Base-by-base conservation (phyloP, 2,888 invertebrate species). In the Acholoe squamosa region DNA sequence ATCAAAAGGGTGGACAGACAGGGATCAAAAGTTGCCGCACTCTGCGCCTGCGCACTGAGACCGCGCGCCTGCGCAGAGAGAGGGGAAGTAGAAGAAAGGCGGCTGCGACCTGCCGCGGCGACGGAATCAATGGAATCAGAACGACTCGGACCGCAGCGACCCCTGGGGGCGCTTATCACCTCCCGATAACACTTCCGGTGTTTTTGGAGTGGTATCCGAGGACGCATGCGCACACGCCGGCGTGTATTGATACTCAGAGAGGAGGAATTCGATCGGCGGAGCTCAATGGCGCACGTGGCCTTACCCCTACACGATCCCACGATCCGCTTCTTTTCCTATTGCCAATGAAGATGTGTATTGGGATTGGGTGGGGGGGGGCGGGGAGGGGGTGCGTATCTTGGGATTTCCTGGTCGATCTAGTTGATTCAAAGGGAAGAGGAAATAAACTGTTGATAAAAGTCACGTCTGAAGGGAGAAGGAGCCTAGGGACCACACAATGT, bases 121-220 rank as follows among this genome's bases (percentile, higher is more conserved):
- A 28, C 28, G 14, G 71, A 19, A 71, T 71, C 71, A 71, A 71
- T 71, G 71, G n/a, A n/a, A 71, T 71, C 71, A 25, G 71, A 28
- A 25, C 25, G 71, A 71, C 28, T 28, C 71, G 14, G 71, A 71
- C 71, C 71, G 25, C 25, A 14, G n/a, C 28, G 71, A 14, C 71
- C 28, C 28, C 71, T 28, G 14, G 71, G 71, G 71, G 28, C 71
- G 10, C 71, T 71, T 71, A 71, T 71, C 71, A 3, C 71, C 71
- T 22, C 28, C 71, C 71, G 71, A 71, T 71, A 71, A 71, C 71
- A 71, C 71, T 71, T 71, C 71, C 71, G 71, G 71, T 71, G 71
- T 28, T 54, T 54, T 61, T 61, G n/a, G 61, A 61, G 61, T n/a
- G 61, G n/a, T 19, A 28, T 22, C 71, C 5, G 71, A 71, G 71